Conservation (phyloP, 2,113 vertebrate species). For the Eurystomus gularis region DNA sequence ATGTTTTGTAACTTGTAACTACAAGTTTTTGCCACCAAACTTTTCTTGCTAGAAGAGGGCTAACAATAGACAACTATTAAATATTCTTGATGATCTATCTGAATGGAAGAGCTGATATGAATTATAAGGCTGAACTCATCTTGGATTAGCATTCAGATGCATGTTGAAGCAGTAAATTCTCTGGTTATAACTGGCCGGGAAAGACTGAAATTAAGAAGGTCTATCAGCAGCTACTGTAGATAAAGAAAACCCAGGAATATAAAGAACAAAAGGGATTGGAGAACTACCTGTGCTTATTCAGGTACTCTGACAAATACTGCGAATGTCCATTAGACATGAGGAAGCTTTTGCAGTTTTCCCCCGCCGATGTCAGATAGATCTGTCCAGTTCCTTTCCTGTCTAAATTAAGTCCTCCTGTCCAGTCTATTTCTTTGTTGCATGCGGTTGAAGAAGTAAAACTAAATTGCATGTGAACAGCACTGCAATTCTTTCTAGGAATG, state of each 20-base stretch:
- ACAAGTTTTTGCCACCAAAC: neutral
- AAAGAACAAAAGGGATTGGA: neutral
- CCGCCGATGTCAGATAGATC: neutral
- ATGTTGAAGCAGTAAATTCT: neutral
- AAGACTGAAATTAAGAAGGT: neutral
- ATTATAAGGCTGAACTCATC: neutral
- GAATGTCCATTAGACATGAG: neutral
- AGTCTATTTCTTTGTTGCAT: neutral
- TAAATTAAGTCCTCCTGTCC: neutral
- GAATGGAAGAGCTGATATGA: neutral
- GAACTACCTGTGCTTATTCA: neutral
- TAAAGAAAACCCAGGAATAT: neutral
- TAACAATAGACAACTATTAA: neutral
- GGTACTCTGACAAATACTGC: neutral
- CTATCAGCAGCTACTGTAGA: neutral
- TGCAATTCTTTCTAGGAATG: neutral
- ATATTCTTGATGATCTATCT: neutral
- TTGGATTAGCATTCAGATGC: neutral
- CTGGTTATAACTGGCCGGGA: neutral
- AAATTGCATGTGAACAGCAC: neutral
- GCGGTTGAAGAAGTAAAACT: neutral
- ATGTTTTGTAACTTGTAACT: neutral
- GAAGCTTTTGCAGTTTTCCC: neutral
- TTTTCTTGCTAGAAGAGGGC: neutral
- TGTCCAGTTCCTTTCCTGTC: neutral